Base-by-base conservation (phyloP, 2,113 vertebrate species). In the Rana temporaria region DNA sequence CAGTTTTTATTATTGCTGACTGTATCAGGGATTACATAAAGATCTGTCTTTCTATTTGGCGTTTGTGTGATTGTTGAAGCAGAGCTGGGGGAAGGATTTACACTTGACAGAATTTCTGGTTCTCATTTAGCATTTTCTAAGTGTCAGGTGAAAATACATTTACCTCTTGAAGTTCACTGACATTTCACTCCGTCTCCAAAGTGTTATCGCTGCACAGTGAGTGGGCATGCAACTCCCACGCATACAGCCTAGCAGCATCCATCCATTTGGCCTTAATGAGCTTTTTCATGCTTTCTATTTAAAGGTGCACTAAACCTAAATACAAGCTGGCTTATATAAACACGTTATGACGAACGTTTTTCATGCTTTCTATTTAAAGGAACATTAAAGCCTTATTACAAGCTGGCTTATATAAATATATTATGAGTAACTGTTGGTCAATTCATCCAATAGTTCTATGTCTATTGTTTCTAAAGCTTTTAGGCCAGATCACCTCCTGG, bases 111-210 rank as follows among this genome's bases (percentile, higher is more conserved):
- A 16, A n/a, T 48, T 63, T 70, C 55, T 60, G 17, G 24, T 7
- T 63, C 38, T 26, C 34, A 20, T 38, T 7, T 26, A 53, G 79
- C 67, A 72, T 62, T 70, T 26, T 52, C 24, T 32, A 22, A 59
- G 67, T 52, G 66, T 81, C 79, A 55, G 68, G 18, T 72, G 68
- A 52, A 72, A 62, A 48, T 16, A 81, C 64, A 59, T 52, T 60
- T 62, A 70, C 30, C 65, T 60, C 26, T 60, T 85, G 8, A 15
- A 76, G 63, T 15, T 82, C 67, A 34, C 20, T 64, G 6, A 84
- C 69, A 12, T 4, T 65, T 86, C 60, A 67, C 59, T 83, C 32
- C 0, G 8, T 63, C 30, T 34, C 4, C 18, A 38, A 20, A 74
- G 30, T 20, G 77, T 55, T 32, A 56, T 73, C 5, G 14, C 26